Conservation (phyloP, 2,113 vertebrate genomes). For the Platichthys stellatus region DNA sequence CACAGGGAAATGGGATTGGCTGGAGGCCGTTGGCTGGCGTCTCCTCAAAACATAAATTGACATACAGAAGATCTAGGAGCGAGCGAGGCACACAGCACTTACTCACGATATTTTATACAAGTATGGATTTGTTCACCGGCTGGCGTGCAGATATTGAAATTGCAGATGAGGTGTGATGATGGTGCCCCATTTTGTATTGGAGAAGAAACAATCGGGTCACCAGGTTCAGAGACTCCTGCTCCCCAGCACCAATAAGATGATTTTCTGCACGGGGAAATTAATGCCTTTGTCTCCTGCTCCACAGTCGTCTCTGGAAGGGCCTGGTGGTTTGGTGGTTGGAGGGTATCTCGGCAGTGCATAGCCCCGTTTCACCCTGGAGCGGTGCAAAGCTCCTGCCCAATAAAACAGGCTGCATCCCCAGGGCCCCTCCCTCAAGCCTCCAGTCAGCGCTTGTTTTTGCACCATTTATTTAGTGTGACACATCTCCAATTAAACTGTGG, state of each 20-base stretch:
- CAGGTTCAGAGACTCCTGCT: slow-evolving; percentile 51
- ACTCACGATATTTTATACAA: slow-evolving; percentile 56
- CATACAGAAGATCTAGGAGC: slow-evolving; percentile 46
- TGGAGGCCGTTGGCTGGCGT: slow-evolving; percentile 59
- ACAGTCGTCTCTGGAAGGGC: slow-evolving; percentile 54
- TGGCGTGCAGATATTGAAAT: slow-evolving; percentile 59
- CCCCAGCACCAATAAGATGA: slow-evolving; percentile 32
- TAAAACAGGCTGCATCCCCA: slow-evolving; percentile 82
- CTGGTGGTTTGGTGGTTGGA: slow-evolving; percentile 71
- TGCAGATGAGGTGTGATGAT: slow-evolving; percentile 61
- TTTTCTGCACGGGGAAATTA: slow-evolving; percentile 47
- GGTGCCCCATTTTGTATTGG: slow-evolving; percentile 5
- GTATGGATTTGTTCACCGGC: slow-evolving; percentile 69
- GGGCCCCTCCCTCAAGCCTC: slow-evolving; percentile 83
- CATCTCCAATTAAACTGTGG: slow-evolving; percentile 87
- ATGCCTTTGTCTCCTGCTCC: slow-evolving; percentile 72
- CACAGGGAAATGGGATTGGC: slow-evolving; percentile 64
- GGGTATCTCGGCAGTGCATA: slow-evolving; percentile 78
- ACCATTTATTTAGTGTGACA: slow-evolving; percentile 88
- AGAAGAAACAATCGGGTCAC: slow-evolving; percentile 36
- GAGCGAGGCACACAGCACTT: slow-evolving; percentile 37
- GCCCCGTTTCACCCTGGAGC: slow-evolving; percentile 79
- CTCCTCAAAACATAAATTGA: slow-evolving; percentile 71
- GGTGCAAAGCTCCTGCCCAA: slow-evolving; percentile 82
- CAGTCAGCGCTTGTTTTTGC: slow-evolving; percentile 84